These are phyloP conservation scores for Opisthocomus hoazin DNA, from an alignment of 2,113 vertebrate species.

Conservation along the genomic window DNA sequence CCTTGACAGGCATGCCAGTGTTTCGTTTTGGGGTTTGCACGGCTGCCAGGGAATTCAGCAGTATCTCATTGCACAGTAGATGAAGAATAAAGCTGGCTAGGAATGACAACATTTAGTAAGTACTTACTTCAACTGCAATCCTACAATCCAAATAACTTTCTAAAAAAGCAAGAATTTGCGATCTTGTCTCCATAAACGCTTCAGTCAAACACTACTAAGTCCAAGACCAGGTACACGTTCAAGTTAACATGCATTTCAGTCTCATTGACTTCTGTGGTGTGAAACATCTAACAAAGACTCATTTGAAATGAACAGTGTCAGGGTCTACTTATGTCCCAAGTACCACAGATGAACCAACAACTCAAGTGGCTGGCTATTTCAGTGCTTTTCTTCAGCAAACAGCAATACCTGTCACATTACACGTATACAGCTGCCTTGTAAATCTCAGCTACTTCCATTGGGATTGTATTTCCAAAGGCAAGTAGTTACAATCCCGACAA, in stretches of 20 bases:
- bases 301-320: neutral
- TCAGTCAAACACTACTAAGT: neutral
- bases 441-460: neutral
- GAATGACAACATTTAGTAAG: neutral
- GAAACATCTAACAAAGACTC: neutral
- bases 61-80: neutral
- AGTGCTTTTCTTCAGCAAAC: neutral
- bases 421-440: neutral
- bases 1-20: neutral
- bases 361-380: neutral
- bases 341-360: neutral
- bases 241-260: neutral
- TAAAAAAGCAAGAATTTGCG: neutral
- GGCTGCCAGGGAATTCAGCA: neutral
- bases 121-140: neutral
- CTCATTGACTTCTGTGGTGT: neutral
- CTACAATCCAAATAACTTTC: neutral
- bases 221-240: neutral
- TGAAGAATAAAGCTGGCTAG: neutral
- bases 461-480: neutral
- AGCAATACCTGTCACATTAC: neutral
- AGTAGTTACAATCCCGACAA: neutral
- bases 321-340: neutral
- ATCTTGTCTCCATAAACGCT: neutral
- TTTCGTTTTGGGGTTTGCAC: slow-evolving; percentile 8